Evolutionary conservation across 2,888 invertebrate genomes (phyloP), one percentile per base, ranked within the genome.

Genomic region (Drosophila aldrichi): DNA sequence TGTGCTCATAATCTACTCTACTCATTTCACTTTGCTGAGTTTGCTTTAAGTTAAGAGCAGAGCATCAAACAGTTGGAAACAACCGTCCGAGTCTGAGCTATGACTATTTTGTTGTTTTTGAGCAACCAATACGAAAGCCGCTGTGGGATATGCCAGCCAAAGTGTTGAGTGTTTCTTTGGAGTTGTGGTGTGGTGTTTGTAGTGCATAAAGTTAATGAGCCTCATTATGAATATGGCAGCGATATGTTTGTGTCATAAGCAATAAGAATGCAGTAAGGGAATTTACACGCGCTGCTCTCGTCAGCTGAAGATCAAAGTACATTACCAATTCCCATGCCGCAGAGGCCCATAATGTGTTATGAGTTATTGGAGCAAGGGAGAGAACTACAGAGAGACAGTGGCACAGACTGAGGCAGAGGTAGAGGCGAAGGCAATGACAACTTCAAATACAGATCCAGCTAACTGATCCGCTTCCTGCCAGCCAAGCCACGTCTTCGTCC

Each of bases 221-320:
- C 90, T 89, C 89, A 82, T 90, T 89, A 92, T 91, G 91, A 88
- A 91, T 91, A 91, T 90, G 86, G 87, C 82, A 81, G 79, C 84
- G 88, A 89, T 89, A 81, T 85, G 84, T 85, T 89, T 81, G 78
- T 90, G 91, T 87, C 91, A 88, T 69, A 71, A 75, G 81, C 77
- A 81, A 79, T 85, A 69, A 79, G 65, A 52, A 69, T 44, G 69
- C 65, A 49, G 70, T 38, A 60, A 69, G 88, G 83, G 83, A 81
- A 79, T 77, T 74, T 86, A 79, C 82, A 75, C 79, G 69, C 77
- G 74, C 68, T 67, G 74, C 66, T 46, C 86, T 84, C 40, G 83
- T 86, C 89, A 86, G 57, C 81, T 44, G 63, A 79, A 91, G 91
- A 91, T 91, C 91, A 91, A 91, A 91, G 91, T 79, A 72, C 65